These are phyloP conservation scores for Myotis lucifugus DNA, from an alignment of 2,113 vertebrate genomes.

Conservation along the genomic window DNA sequence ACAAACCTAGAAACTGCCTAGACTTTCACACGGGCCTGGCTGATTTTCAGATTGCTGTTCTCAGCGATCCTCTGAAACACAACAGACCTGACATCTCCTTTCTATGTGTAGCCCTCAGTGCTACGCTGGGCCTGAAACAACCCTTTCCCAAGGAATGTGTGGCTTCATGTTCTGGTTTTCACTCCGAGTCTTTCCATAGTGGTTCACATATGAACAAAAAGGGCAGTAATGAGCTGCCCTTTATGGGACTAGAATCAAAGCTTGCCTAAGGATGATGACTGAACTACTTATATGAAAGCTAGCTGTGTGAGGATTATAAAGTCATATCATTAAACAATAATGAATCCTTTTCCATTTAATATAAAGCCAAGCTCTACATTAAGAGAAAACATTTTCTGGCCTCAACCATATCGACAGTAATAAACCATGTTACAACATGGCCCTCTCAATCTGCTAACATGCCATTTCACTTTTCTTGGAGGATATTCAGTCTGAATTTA, in stretches of 20 bases:
- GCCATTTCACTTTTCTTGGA: background rate
- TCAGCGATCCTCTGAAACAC: background rate
- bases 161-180: background rate
- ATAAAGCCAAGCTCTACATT: background rate
- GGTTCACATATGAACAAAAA: background rate
- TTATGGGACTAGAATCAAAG: background rate
- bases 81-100: background rate
- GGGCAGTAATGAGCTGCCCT: background rate
- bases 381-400: constrained; percentile 19
- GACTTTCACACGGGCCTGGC: background rate
- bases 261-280: background rate
- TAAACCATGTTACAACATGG: background rate
- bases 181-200: background rate
- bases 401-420: background rate
- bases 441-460: background rate
- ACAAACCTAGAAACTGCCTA: background rate
- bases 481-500: background rate
- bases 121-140: background rate
- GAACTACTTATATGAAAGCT: background rate
- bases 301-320: background rate
- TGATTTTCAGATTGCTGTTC: background rate
- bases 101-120: background rate
- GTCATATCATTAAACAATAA: background rate
- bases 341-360: background rate
- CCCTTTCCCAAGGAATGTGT: background rate